Evolutionary conservation across 2,888 invertebrate species (phyloP).

Genomic region (Drosophila pegasa): DNA sequence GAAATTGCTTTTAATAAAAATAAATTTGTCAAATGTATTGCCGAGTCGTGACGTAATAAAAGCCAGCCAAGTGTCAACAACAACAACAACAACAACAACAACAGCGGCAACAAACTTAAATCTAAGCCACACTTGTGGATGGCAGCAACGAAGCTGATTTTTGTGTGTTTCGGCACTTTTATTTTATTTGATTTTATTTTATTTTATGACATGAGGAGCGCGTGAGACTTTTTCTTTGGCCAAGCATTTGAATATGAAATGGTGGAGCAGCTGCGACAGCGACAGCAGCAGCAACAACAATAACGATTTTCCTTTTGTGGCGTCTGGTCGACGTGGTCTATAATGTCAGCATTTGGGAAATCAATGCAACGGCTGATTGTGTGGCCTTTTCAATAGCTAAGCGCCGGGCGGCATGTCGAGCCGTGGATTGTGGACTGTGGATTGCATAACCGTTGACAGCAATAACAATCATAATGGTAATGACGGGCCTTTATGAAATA

Average conservation of each 20-base stretch:
- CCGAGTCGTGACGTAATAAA: conserved; percentile 70
- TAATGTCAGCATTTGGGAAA: conserved; percentile 46
- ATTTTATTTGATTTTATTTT: conserved; percentile 29
- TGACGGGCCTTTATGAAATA: conserved; percentile 47
- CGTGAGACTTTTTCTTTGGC: conserved; percentile 61
- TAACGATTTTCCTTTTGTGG: conserved; percentile 45
- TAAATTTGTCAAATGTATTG: conserved; percentile 75
- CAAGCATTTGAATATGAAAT: conserved; percentile 64
- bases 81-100: conserved; percentile 6
- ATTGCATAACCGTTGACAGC: conserved; percentile 66
- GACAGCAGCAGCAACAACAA: conserved; percentile 6
- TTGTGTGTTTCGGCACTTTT: conserved; percentile 39
- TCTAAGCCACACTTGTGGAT: conserved; percentile 29
- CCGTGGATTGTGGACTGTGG: background rate
- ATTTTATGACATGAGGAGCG: conserved; percentile 43
- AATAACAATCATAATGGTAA: conserved; percentile 35
- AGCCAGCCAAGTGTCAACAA: conserved; percentile 31
- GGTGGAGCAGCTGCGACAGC: conserved; percentile 52
- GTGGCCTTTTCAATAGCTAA: conserved; percentile 58
- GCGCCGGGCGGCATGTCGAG: conserved; percentile 41
- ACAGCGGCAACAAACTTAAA: conserved; percentile 21
- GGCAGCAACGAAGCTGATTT: conserved; percentile 29
- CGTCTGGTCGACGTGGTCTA: conserved; percentile 16
- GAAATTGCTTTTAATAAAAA: conserved; percentile 76
- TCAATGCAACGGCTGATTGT: conserved; percentile 58